These are phyloP conservation scores for Drosophila subpulchrella DNA, from an alignment of 1,140 invertebrate genomes.

Conservation along the genomic window DNA sequence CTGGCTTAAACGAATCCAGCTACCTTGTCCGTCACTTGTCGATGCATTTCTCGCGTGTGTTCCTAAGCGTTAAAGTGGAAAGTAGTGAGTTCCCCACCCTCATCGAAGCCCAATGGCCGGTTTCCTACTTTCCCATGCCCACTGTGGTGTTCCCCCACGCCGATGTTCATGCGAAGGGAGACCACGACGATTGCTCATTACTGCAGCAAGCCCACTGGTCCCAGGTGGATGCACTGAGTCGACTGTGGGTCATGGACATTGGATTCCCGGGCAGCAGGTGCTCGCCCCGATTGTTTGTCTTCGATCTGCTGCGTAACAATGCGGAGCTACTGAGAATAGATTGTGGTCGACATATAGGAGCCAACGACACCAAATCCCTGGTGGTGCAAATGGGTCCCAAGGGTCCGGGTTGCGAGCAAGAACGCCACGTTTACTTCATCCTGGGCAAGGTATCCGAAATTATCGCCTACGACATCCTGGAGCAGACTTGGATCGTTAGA, in stretches of 20 bases:
- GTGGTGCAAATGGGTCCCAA: constrained; percentile 70
- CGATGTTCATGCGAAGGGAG: constrained; percentile 55
- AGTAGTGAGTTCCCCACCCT: constrained; percentile 64
- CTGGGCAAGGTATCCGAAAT: constrained; percentile 46
- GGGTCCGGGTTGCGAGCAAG: constrained; percentile 52
- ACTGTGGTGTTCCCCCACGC: constrained; percentile 61
- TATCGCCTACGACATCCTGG: constrained; percentile 77
- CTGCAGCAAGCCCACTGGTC: constrained; percentile 76
- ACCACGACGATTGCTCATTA: constrained; percentile 56
- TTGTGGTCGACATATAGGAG: constrained; percentile 54
- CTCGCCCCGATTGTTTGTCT: constrained; percentile 70
- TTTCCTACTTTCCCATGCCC: constrained; percentile 63
- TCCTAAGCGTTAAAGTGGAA: constrained; percentile 70
- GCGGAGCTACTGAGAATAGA: constrained; percentile 72
- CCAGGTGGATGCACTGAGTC: constrained; percentile 71
- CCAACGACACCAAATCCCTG: constrained; percentile 38
- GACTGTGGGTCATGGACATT: constrained; percentile 76
- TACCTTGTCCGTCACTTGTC: constrained; percentile 77
- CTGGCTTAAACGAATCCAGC: constrained; percentile 68
- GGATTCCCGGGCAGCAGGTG: constrained; percentile 60
- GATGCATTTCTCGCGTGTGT: constrained; percentile 72
- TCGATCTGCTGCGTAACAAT: constrained; percentile 75
- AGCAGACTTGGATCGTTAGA: constrained; percentile 67
- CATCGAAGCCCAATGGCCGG: constrained; percentile 79
- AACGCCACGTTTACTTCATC: constrained; percentile 74